Conservation (phyloP, 2,888 invertebrate species). For the Ryuthela nishihirai region DNA sequence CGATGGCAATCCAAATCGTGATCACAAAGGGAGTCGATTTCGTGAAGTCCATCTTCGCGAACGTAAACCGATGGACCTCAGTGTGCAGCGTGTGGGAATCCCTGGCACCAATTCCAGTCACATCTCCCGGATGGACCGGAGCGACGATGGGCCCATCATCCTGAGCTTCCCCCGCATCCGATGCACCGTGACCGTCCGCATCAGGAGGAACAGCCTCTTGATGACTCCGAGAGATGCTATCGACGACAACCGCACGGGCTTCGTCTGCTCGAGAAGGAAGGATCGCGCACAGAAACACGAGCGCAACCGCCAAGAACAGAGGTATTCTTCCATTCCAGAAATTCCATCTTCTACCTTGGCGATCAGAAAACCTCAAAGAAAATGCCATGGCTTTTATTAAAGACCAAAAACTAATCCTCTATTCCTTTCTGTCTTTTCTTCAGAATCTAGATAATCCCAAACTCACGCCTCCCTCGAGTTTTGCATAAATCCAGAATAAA, state of each 20-base stretch:
- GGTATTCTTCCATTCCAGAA: background rate
- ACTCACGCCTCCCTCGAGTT: too few species aligned
- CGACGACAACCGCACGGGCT: conserved; percentile 24
- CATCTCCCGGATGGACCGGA: conserved; percentile 10
- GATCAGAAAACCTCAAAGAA: too few species aligned
- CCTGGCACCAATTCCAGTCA: too few species aligned
- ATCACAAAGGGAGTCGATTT: conserved; percentile 49
- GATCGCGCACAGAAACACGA: background rate
- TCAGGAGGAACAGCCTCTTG: conserved; percentile 34
- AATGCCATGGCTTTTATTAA: too few species aligned
- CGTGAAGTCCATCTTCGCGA: conserved; percentile 25
- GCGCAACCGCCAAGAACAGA: background rate
- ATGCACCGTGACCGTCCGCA: conserved; percentile 14
- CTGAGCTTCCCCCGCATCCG: too few species aligned
- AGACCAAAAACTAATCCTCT: too few species aligned
- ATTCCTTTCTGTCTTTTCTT: too few species aligned
- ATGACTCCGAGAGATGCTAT: conserved; percentile 25
- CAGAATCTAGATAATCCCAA: too few species aligned
- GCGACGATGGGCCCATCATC: conserved; percentile 30
- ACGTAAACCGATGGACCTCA: conserved; percentile 13
- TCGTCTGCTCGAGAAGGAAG: too few species aligned
- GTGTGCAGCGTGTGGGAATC: conserved; percentile 11
- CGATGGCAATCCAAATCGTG: conserved; percentile 52
- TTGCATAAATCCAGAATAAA: too few species aligned
- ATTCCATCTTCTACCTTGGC: too few species aligned